Evolutionary conservation across 2,888 invertebrate genomes (phyloP).

Genomic region (Tetramorium bicarinatum): DNA sequence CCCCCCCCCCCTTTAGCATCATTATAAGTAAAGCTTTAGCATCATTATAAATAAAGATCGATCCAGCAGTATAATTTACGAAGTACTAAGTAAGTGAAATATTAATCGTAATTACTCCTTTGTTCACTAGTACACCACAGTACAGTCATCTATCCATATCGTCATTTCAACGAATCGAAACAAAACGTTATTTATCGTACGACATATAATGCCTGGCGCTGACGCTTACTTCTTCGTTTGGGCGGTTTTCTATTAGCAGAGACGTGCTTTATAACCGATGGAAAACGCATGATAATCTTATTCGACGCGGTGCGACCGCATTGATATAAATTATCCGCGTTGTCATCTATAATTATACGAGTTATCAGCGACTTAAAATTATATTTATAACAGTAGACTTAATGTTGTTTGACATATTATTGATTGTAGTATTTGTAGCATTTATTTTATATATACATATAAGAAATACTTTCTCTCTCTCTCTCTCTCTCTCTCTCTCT

Average conservation of each 20-base stretch:
- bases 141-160: neutral
- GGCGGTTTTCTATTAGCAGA: conserved; percentile 1
- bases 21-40: too few relatives aligned
- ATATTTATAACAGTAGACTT: conserved; percentile 67
- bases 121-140: neutral
- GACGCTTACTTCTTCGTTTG: neutral
- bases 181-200: neutral
- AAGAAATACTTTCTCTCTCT: too few relatives aligned
- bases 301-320: conserved; percentile 31
- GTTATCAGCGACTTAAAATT: conserved; percentile 62
- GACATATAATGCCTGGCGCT: too few relatives aligned
- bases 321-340: conserved; percentile 28
- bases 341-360: conserved; percentile 35
- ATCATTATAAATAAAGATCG: too few relatives aligned
- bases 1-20: too few relatives aligned
- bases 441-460: too few relatives aligned
- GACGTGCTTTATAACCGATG: conserved; percentile 4
- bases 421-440: too few relatives aligned
- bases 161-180: neutral
- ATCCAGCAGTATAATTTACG: neutral
- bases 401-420: conserved; percentile 4
- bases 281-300: conserved; percentile 15
- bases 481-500: too few relatives aligned
- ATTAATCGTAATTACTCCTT: neutral
- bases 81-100: neutral